Percentiles rank a stretch among this genome's conserved stretches.
These are phyloP conservation scores for Channa striata DNA, from an alignment of 2,797 vertebrate species.

Conservation along the genomic window DNA sequence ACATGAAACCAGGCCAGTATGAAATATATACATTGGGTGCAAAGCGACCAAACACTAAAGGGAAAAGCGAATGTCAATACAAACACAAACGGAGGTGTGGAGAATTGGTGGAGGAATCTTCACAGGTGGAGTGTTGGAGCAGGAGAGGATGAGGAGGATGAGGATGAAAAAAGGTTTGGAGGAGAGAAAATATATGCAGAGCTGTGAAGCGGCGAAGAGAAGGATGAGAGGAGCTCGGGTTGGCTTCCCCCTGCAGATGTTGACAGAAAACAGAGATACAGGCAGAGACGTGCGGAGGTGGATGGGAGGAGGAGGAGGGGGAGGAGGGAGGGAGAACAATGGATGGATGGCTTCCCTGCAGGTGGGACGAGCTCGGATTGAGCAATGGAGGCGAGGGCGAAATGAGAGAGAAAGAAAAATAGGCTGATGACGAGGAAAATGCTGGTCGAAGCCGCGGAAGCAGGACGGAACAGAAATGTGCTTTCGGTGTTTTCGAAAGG, in stretches of 20 bases:
- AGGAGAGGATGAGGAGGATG: not conserved
- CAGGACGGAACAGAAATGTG: too few relatives aligned
- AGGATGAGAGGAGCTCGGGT: constrained; percentile 22
- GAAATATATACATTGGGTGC: not conserved
- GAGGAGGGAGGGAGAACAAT: constrained; percentile 12
- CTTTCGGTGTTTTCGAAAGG: too few relatives aligned
- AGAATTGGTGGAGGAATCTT: constrained; percentile 5
- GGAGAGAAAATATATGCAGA: constrained; percentile 6
- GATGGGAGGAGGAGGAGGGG: constrained; percentile 17
- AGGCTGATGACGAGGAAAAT: constrained; percentile 17
- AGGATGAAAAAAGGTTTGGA: not conserved
- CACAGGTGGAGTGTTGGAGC: constrained; percentile 9
- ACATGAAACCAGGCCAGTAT: not conserved
- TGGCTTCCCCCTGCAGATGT: constrained; percentile 45
- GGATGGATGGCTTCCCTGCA: constrained; percentile 51
- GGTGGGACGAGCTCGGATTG: constrained; percentile 30
- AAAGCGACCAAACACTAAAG: not conserved
- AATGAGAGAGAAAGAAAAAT: constrained; percentile 10
- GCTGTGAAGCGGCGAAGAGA: constrained; percentile 15
- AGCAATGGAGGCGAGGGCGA: constrained; percentile 30
- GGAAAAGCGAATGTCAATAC: not conserved
- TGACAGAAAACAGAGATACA: constrained; percentile 42
- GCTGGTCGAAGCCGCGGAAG: not conserved
- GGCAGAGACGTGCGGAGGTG: constrained; percentile 25
- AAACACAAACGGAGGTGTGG: not conserved